Evolutionary conservation across 2,113 vertebrate genomes (phyloP), one percentile per base, ranked within the genome.

Genomic region (Nerophis lumbriciformis): DNA sequence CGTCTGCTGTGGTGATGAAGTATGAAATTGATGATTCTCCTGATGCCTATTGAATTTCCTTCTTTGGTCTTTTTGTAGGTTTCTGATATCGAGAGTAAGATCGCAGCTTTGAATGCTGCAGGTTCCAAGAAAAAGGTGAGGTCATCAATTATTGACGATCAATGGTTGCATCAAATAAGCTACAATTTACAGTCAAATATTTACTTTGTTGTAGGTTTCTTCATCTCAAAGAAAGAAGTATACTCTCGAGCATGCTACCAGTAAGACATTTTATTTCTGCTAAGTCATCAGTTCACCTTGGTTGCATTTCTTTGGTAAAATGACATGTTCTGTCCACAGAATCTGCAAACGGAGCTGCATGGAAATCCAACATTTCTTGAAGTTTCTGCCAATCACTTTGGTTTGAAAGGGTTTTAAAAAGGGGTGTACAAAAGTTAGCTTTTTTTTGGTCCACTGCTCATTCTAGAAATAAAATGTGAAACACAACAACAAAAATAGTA

Each of bases 31-130:
- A 28, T 28, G 28, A 28, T 28, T 28, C 28, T 28, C 28, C 28
- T 28, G 28, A 4, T 28, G 28, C 28, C 2, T 28, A 28, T 28
- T 28, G 28, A 4, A 28, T 2, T 28, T 28, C 4, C 28, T 28
- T 28, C 28, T 28, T 28, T 28, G 28, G 2, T 28, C 4, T 53
- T 60, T 44, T 42, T 53, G 50, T 82, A 99, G 95, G 90, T 98
- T 0, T 98, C 95, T 0, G 93, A 97, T 37, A 96, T 99, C 0
- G 91, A 98, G 76, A 89, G 84, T 73, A 93, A 94, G 59, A 93
- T 99, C 0, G 93, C 93, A 0, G 93, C 93, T 45, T 86, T 99
- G 51, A 92, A 79, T 0, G 87, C 91, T 0, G 90, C 84, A 0
- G 93, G 93, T 76, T 92, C 86, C 0, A 94, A 77, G 88, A 94